phyloP scores from a whole-genome alignment of 2,113 vertebrate species.

The Cynopterus brachyotis region DNA sequence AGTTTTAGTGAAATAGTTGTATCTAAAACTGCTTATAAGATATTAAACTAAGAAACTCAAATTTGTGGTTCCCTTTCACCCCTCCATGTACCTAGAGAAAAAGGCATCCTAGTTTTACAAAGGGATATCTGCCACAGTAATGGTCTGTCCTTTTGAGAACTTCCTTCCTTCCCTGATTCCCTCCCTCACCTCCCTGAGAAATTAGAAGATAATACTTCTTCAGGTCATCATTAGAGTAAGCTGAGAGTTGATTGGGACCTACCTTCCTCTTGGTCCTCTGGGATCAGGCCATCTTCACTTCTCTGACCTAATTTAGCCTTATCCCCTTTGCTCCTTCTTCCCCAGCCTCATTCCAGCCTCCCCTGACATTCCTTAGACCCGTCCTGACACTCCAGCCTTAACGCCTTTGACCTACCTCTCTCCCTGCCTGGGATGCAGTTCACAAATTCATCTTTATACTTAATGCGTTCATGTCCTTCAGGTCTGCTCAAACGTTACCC shows the following conservation, averaged over 20 bases:
- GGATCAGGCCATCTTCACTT: background rate
- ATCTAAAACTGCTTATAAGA: background rate
- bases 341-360: background rate
- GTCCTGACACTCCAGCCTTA: background rate
- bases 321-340: background rate
- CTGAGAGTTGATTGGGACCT: background rate
- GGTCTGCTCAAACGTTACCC: background rate
- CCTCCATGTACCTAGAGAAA: background rate
- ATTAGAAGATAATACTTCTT: background rate
- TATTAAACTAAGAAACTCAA: background rate
- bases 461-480: background rate
- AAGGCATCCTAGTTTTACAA: background rate
- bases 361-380: background rate
- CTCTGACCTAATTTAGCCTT: background rate
- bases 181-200: background rate
- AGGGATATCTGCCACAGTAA: background rate
- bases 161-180: no score
- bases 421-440: background rate
- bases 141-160: background rate
- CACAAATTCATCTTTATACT: background rate
- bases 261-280: background rate
- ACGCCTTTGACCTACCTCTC: background rate
- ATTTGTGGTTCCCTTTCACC: background rate
- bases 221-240: background rate
- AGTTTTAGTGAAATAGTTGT: background rate